Conservation (phyloP, 2,113 vertebrate genomes). For the Thalassoma bifasciatum region DNA sequence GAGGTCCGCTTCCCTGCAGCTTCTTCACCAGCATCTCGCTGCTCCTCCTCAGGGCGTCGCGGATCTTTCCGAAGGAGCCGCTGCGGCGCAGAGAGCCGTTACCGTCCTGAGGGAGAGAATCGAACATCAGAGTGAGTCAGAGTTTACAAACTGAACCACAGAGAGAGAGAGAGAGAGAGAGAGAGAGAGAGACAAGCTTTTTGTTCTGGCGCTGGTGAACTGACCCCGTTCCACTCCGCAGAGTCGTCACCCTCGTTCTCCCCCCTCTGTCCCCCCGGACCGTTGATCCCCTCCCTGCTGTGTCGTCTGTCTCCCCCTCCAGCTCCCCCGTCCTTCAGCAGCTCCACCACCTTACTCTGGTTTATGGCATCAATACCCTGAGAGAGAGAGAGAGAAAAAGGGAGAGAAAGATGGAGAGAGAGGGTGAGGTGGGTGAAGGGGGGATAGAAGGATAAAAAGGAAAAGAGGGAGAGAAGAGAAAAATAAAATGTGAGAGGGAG, state of each 20-base stretch:
- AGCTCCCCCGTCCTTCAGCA: conserved; percentile 85
- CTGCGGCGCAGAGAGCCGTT: conserved; percentile 87
- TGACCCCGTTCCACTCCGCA: conserved; percentile 89
- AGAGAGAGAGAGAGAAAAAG: background rate
- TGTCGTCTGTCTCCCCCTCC: conserved; percentile 79
- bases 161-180: too few relatives aligned
- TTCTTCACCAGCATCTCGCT: conserved; percentile 95
- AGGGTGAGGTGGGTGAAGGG: background rate
- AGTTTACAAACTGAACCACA: background rate
- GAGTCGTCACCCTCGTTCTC: conserved; percentile 83
- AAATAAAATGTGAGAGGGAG: too few relatives aligned
- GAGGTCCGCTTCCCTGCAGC: conserved; percentile 87
- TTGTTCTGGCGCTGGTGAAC: conserved; percentile 22
- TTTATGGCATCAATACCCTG: conserved; percentile 90
- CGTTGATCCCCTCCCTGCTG: conserved; percentile 75
- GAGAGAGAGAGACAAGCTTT: too few relatives aligned
- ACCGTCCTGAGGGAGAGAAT: conserved; percentile 79
- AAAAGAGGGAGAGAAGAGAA: background rate
- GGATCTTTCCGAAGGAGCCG: conserved; percentile 90
- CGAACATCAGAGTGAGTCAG: background rate
- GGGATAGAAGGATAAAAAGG: background rate
- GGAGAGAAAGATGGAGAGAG: background rate
- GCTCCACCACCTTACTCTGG: conserved; percentile 91
- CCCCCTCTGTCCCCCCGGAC: conserved; percentile 54
- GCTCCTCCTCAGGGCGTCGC: conserved; percentile 89